A percentile compares a stretch with the other conserved stretches of the same genome.
These are phyloP conservation scores for Lasioglossum malachurum DNA, from an alignment of 2,888 invertebrate genomes.

Conservation along the genomic window DNA sequence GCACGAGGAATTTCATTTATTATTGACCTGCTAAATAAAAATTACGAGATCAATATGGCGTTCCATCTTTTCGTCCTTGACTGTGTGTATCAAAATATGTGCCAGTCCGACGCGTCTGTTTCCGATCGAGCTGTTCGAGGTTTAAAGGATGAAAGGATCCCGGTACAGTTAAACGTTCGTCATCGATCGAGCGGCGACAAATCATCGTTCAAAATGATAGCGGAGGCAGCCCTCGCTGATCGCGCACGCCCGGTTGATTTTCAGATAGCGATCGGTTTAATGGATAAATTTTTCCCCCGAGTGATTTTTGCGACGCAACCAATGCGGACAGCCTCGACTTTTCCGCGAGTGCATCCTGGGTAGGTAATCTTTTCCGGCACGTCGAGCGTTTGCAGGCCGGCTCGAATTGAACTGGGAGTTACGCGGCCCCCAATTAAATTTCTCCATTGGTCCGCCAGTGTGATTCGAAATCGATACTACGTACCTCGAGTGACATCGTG, in stretches of 20 bases:
- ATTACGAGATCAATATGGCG: no score
- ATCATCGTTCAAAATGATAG: constrained; percentile 13
- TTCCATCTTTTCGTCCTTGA: background rate
- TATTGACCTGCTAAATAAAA: no score
- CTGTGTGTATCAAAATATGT: background rate
- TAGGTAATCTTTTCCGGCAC: constrained; percentile 60
- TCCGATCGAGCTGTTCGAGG: background rate
- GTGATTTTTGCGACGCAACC: constrained; percentile 59
- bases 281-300: constrained; percentile 66
- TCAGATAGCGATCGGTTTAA: constrained; percentile 57
- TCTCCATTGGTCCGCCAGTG: constrained; percentile 70
- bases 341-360: constrained; percentile 47
- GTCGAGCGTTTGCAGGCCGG: constrained; percentile 64
- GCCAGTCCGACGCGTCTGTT: background rate
- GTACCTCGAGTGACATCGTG: constrained; percentile 71
- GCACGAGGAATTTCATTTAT: no score
- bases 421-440: constrained; percentile 78
- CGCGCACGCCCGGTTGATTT: constrained; percentile 35
- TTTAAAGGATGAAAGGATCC: background rate
- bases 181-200: background rate
- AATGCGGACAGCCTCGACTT: constrained; percentile 60
- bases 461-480: constrained; percentile 72
- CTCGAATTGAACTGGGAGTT: constrained; percentile 77
- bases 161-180: background rate
- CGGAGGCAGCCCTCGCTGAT: constrained; percentile 6